Conservation (phyloP, 2,888 invertebrate genomes). For the Slavum lentiscoides region DNA sequence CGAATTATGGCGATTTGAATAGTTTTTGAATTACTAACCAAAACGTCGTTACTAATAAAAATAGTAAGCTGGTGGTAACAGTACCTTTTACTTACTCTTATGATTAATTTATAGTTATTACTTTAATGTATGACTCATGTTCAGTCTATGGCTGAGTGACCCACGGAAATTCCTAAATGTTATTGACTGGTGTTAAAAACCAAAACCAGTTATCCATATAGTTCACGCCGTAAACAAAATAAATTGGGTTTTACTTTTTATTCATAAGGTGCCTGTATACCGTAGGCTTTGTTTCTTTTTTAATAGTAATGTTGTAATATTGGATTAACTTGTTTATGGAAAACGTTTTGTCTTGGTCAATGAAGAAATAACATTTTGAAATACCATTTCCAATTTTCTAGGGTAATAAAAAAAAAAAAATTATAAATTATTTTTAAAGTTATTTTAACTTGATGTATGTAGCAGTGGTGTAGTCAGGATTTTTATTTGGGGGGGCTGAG, state of each 20-base stretch:
- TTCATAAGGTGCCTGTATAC: background rate
- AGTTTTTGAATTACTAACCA: constrained; percentile 1
- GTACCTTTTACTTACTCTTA: background rate
- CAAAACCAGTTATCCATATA: constrained; percentile 15
- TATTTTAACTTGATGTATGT: too few relatives aligned
- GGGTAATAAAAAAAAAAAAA: too few relatives aligned
- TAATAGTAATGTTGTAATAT: too few relatives aligned
- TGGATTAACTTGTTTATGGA: too few relatives aligned
- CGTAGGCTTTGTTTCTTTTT: too few relatives aligned
- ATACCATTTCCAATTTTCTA: too few relatives aligned
- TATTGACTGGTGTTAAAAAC: background rate
- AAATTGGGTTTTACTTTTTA: background rate
- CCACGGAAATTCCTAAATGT: constrained; percentile 13
- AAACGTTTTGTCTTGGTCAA: too few relatives aligned
- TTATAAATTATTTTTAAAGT: too few relatives aligned
- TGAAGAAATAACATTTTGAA: too few relatives aligned
- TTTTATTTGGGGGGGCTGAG: too few relatives aligned
- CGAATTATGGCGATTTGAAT: background rate
- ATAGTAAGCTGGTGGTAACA: too few relatives aligned
- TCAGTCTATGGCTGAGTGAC: constrained; percentile 13
- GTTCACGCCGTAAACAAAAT: constrained; percentile 19
- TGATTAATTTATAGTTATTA: constrained; percentile 2
- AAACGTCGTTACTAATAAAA: background rate
- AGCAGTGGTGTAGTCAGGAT: too few relatives aligned
- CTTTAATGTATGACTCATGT: constrained; percentile 16